Evolutionary conservation across 2,797 vertebrate genomes (phyloP).

Genomic region (Onychomys arenicola): DNA sequence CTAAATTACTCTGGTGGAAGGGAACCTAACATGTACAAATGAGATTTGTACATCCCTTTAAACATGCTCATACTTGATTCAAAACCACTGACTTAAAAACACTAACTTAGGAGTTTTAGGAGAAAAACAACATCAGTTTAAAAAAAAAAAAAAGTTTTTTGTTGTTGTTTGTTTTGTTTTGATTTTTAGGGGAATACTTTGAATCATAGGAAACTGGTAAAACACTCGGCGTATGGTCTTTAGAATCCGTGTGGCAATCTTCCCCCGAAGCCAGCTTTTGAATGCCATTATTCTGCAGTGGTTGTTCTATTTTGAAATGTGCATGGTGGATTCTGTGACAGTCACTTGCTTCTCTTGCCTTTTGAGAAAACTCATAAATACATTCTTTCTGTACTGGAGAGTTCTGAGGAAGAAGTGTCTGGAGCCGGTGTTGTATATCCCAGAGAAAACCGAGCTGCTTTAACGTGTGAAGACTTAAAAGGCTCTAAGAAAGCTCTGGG

Average conservation of each 20-base stretch:
- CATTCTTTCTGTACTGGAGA: constrained; percentile 43
- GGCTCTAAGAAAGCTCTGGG: not conserved
- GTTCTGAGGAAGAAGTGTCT: constrained; percentile 21
- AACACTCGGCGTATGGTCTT: not conserved
- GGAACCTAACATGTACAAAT: not conserved
- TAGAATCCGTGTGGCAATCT: not conserved
- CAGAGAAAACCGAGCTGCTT: constrained; percentile 24
- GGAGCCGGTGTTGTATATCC: not conserved
- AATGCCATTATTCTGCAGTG: not conserved
- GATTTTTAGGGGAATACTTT: not conserved
- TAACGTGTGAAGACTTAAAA: not conserved
- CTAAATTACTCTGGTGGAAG: not conserved
- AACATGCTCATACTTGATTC: not conserved
- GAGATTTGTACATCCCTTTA: not conserved
- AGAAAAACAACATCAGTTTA: not conserved
- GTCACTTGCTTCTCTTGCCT: constrained; percentile 33
- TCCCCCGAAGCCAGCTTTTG: not conserved
- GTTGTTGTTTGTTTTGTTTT: not conserved
- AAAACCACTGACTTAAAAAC: not conserved
- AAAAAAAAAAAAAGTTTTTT: not conserved
- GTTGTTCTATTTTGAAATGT: constrained; percentile 26
- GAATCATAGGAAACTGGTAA: not conserved
- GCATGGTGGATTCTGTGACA: constrained; percentile 18
- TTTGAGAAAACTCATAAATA: constrained; percentile 62
- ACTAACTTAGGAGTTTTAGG: constrained; percentile 3